phyloP scores from a whole-genome alignment of 2,113 vertebrate species.

The Sitta europaea region DNA sequence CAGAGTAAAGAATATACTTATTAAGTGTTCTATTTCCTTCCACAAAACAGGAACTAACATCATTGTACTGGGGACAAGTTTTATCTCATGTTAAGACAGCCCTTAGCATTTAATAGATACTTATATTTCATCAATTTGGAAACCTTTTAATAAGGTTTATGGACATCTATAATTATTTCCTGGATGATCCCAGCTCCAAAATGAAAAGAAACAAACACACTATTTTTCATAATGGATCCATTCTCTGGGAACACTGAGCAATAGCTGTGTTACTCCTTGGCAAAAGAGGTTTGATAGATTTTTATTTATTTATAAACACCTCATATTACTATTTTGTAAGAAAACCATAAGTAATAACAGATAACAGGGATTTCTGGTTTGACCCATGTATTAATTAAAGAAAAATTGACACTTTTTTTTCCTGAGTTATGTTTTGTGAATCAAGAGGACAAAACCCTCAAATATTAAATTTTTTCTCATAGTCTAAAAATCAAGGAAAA shows the following conservation, averaged over 20 bases:
- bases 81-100: background rate
- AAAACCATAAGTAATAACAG: background rate
- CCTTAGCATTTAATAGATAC: background rate
- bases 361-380: background rate
- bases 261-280: background rate
- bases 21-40: background rate
- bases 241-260: background rate
- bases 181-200: no score
- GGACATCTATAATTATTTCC: background rate
- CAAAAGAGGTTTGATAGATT: background rate
- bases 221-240: background rate
- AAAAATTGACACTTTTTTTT: background rate
- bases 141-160: background rate
- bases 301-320: background rate
- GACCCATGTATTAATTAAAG: background rate
- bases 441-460: background rate
- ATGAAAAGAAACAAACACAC: background rate
- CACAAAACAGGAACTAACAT: background rate
- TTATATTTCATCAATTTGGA: background rate
- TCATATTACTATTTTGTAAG: background rate
- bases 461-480: background rate
- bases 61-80: background rate
- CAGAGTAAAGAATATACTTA: background rate
- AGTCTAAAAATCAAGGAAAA: background rate
- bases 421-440: background rate